These are phyloP conservation scores for Tinamus guttatus DNA, from an alignment of 2,113 vertebrate genomes.

Conservation along the genomic window DNA sequence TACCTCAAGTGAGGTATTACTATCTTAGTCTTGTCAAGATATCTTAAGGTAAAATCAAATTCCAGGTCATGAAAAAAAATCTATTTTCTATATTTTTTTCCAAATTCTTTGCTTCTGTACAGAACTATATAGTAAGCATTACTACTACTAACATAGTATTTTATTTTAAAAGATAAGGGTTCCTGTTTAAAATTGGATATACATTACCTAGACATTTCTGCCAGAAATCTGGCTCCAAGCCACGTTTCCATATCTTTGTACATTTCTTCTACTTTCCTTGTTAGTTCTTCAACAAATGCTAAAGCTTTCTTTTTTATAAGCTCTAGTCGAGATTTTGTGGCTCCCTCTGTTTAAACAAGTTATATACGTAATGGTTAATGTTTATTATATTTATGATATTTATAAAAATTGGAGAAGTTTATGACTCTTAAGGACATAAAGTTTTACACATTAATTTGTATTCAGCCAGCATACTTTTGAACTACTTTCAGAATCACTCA, in stretches of 20 bases:
- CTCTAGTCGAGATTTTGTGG: slow-evolving; percentile 80
- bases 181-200: neutral
- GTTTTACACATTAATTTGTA: neutral
- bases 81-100: neutral
- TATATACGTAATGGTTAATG: neutral
- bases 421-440: neutral
- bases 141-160: neutral
- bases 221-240: slow-evolving; percentile 81
- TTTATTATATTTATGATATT: neutral
- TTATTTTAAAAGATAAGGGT: neutral
- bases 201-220: slow-evolving; percentile 87
- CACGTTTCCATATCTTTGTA: slow-evolving; percentile 84
- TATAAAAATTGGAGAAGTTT: neutral
- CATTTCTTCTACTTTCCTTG: slow-evolving; percentile 73
- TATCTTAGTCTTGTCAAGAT: neutral
- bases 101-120: neutral
- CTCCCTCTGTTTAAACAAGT: slow-evolving; percentile 76
- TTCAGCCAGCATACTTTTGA: neutral
- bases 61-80: neutral
- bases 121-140: neutral
- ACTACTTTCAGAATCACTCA: neutral
- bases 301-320: slow-evolving; percentile 85
- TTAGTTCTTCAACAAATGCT: slow-evolving; percentile 75
- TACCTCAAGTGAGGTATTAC: neutral
- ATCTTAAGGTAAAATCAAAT: neutral